phyloP scores from a whole-genome alignment of 2,888 invertebrate genomes.

The Sympetrum striolatum region DNA sequence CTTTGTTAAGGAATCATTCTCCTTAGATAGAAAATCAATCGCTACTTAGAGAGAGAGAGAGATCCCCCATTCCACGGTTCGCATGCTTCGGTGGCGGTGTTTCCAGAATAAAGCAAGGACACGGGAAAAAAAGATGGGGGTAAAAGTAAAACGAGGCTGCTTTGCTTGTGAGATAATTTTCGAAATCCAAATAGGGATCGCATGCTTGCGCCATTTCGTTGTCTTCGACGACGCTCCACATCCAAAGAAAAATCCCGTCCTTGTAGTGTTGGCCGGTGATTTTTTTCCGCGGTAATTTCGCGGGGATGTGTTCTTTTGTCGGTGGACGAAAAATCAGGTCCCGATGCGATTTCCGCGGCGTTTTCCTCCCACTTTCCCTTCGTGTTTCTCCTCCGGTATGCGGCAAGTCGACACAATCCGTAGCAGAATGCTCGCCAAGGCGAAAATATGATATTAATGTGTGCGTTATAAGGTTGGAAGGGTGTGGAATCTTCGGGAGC shows the following conservation, averaged over 20 bases:
- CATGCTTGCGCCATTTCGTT: neutral
- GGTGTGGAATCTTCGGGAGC: too few species aligned
- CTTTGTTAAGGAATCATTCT: neutral
- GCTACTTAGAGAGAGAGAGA: neutral
- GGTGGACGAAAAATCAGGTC: too few species aligned
- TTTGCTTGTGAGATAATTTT: neutral
- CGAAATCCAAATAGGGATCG: neutral
- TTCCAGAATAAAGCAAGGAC: neutral
- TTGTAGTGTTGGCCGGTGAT: neutral
- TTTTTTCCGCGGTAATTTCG: neutral
- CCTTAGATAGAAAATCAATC: neutral
- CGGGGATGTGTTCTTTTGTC: neutral
- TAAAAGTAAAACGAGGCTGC: neutral
- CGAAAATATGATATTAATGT: too few species aligned
- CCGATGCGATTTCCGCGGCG: too few species aligned
- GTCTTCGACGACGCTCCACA: neutral
- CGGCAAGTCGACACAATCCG: too few species aligned
- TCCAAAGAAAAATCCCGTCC: neutral
- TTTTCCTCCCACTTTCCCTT: too few species aligned
- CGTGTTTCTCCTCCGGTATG: too few species aligned
- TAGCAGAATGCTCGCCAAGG: too few species aligned
- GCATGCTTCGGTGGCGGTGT: neutral
- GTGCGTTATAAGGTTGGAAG: too few species aligned
- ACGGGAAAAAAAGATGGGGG: neutral
- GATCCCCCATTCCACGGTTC: neutral